phyloP scores from a whole-genome alignment of 1,140 invertebrate species.

The Octopus bimaculoides region DNA sequence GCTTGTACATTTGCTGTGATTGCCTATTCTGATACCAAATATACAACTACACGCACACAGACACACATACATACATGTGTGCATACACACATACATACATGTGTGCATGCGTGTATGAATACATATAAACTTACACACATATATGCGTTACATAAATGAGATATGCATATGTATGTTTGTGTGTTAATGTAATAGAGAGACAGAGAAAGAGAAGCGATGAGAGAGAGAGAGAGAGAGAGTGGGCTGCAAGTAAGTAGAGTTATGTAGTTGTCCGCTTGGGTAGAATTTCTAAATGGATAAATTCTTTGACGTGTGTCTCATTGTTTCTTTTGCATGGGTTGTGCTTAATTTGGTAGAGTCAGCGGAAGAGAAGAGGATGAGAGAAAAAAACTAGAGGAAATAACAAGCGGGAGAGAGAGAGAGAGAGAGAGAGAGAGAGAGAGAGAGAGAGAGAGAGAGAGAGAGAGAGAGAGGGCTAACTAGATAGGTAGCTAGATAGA shows the following conservation, averaged over 20 bases:
- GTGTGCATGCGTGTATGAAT: background rate
- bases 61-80: background rate
- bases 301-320: background rate
- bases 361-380: background rate
- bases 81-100: background rate
- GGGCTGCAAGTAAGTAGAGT: background rate
- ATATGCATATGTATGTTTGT: too few species aligned
- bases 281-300: too few species aligned
- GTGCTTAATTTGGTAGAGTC: background rate
- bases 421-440: conserved; percentile 16
- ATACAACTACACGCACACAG: background rate
- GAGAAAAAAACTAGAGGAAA: background rate
- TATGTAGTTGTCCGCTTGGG: too few species aligned
- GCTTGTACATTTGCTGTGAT: too few species aligned
- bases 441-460: conserved; percentile 17
- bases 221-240: background rate
- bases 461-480: conserved; percentile 13
- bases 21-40: too few species aligned
- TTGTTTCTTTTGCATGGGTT: background rate
- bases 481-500: conserved; percentile 7
- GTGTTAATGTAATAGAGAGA: too few species aligned
- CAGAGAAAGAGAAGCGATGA: background rate
- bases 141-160: background rate
- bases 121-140: background rate
- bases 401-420: background rate